These are phyloP conservation scores for Coptotermes formosanus DNA, from an alignment of 1,140 invertebrate genomes.

Conservation along the genomic window DNA sequence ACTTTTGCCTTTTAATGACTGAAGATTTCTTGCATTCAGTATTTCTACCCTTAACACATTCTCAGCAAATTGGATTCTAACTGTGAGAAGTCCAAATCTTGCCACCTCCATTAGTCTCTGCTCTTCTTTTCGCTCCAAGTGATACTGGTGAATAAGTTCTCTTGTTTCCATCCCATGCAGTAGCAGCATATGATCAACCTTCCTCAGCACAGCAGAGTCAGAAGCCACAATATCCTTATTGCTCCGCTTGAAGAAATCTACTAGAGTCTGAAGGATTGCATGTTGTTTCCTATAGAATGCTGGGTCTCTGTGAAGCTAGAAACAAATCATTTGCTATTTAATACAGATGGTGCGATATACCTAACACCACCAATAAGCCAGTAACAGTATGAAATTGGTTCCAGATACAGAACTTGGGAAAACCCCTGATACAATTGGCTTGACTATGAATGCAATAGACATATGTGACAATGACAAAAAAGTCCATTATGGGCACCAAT, in stretches of 20 bases:
- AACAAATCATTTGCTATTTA: no score
- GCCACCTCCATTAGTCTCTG: conserved; percentile 62
- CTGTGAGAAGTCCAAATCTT: conserved; percentile 65
- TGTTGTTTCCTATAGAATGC: conserved; percentile 86
- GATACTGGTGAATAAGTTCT: conserved; percentile 81
- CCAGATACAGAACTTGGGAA: no score
- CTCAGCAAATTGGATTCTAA: conserved; percentile 65
- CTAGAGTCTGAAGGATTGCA: conserved; percentile 79
- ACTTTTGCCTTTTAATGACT: conserved; percentile 86
- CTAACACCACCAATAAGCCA: no score
- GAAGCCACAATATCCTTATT: not conserved
- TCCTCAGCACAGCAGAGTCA: conserved; percentile 49
- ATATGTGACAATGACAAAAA: no score
- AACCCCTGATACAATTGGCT: no score
- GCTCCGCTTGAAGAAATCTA: conserved; percentile 82
- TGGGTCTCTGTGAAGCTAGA: conserved; percentile 80
- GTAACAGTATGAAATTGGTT: no score
- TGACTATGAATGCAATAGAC: no score
- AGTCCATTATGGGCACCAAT: no score
- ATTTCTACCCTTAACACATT: conserved; percentile 67
- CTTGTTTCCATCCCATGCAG: conserved; percentile 83
- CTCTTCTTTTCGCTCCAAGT: conserved; percentile 52
- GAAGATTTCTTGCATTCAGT: conserved; percentile 85
- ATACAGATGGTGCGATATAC: no score
- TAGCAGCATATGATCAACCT: conserved; percentile 68